phyloP scores from a whole-genome alignment of 2,888 invertebrate species.

The Mimumesa dahlbomi region DNA sequence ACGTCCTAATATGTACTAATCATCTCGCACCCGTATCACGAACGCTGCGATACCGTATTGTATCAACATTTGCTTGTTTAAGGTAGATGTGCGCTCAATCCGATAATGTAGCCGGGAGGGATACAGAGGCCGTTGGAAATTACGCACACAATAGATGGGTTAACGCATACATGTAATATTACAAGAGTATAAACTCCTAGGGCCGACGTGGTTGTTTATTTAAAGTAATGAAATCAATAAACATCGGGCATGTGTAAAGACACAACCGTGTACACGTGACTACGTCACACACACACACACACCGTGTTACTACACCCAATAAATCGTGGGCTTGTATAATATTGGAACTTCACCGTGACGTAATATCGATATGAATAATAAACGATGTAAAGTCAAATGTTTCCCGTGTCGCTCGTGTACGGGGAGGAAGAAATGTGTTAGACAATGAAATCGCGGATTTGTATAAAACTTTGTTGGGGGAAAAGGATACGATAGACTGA shows the following conservation, averaged over 20 bases:
- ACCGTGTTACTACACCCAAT: too few species aligned
- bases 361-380: not conserved
- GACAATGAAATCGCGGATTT: too few species aligned
- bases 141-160: conserved; percentile 16
- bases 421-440: too few species aligned
- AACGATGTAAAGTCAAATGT: too few species aligned
- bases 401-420: too few species aligned
- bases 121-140: conserved; percentile 7
- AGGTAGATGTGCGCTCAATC: conserved; percentile 20
- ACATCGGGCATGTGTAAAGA: not conserved
- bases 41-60: conserved; percentile 15
- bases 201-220: not conserved
- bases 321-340: not conserved
- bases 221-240: not conserved
- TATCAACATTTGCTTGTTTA: conserved; percentile 49
- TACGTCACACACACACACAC: too few species aligned
- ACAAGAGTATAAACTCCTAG: not conserved
- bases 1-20: conserved; percentile 43
- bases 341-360: not conserved
- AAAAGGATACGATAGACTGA: too few species aligned
- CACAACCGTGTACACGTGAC: too few species aligned
- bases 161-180: conserved; percentile 5
- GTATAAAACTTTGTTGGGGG: too few species aligned
- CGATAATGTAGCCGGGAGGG: conserved; percentile 22
- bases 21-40: conserved; percentile 36